A percentile compares a stretch with the other conserved stretches of the same genome.
These are phyloP conservation scores for Ips typographus DNA, from an alignment of 1,140 invertebrate genomes.

Conservation along the genomic window DNA sequence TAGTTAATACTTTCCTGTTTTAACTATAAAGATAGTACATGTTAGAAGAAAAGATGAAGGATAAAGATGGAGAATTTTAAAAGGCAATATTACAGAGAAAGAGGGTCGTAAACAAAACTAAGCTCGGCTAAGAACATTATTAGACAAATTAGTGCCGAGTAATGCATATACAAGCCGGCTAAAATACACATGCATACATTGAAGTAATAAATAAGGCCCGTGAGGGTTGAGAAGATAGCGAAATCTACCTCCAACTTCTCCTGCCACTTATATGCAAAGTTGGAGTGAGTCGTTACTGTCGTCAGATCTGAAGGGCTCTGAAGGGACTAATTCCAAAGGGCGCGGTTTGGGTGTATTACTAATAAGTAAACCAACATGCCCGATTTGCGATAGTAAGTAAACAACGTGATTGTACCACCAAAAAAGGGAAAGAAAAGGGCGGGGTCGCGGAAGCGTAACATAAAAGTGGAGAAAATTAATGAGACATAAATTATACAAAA, in stretches of 20 bases:
- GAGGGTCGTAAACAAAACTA: background rate
- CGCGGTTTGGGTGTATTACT: too few species aligned
- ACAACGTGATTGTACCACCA: too few species aligned
- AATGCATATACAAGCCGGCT: conserved; percentile 12
- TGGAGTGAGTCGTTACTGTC: conserved; percentile 12
- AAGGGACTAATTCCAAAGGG: background rate
- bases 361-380: too few species aligned
- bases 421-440: background rate
- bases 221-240: conserved; percentile 24
- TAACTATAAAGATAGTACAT: too few species aligned
- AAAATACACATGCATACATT: conserved; percentile 19
- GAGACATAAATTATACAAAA: conserved; percentile 42
- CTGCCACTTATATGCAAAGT: conserved; percentile 29
- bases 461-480: conserved; percentile 32
- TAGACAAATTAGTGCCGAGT: conserved; percentile 21
- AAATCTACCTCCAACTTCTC: conserved; percentile 19
- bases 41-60: too few species aligned
- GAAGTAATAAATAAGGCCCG: conserved; percentile 27
- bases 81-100: too few species aligned
- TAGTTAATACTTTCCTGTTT: too few species aligned
- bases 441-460: background rate
- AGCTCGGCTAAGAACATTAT: conserved; percentile 6
- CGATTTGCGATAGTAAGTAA: too few species aligned
- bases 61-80: too few species aligned
- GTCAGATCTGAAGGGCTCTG: conserved; percentile 2